These are phyloP conservation scores for Oreonectes daqikongensis DNA, from an alignment of 2,797 vertebrate genomes.

Conservation along the genomic window DNA sequence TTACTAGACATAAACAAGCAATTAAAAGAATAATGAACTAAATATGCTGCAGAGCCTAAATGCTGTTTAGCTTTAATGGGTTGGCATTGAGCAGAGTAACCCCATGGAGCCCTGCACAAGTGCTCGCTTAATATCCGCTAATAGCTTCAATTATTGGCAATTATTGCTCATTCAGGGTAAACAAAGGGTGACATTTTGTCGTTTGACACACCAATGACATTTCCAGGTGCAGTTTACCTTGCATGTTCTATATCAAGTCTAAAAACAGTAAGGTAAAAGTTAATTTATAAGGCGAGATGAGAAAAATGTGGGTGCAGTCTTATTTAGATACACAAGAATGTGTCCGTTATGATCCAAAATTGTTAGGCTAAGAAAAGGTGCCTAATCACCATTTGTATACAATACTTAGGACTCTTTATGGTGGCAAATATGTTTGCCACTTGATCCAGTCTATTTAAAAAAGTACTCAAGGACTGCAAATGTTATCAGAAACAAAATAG, in stretches of 20 bases:
- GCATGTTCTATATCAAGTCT: slow-evolving; percentile 62
- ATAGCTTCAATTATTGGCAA: slow-evolving; percentile 72
- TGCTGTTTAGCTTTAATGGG: slow-evolving; percentile 62
- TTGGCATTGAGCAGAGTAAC: slow-evolving; percentile 62
- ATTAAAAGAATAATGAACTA: slow-evolving; percentile 67
- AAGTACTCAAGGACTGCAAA: neutral
- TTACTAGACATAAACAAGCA: slow-evolving; percentile 68
- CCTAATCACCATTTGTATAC: slow-evolving; percentile 16
- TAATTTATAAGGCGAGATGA: neutral
- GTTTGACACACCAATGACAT: slow-evolving; percentile 72
- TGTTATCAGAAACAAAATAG: neutral
- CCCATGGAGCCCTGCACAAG: slow-evolving; percentile 65
- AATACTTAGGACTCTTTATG: neutral
- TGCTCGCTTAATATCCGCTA: slow-evolving; percentile 65
- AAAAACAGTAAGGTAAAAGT: slow-evolving; percentile 48
- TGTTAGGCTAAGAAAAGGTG: slow-evolving; percentile 11
- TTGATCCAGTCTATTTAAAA: slow-evolving; percentile 36
- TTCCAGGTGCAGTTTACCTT: slow-evolving; percentile 71
- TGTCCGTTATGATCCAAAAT: slow-evolving; percentile 11
- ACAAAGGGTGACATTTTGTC: slow-evolving; percentile 62
- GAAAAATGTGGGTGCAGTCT: neutral
- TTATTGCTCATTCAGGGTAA: slow-evolving; percentile 72
- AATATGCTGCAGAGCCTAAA: slow-evolving; percentile 63
- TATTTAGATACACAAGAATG: slow-evolving; percentile 7
- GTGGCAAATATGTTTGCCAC: slow-evolving; percentile 26